Percentiles rank a stretch among this genome's conserved stretches.
Conservation (phyloP, 2,113 vertebrate species). For the Psilopogon haemacephalus region DNA sequence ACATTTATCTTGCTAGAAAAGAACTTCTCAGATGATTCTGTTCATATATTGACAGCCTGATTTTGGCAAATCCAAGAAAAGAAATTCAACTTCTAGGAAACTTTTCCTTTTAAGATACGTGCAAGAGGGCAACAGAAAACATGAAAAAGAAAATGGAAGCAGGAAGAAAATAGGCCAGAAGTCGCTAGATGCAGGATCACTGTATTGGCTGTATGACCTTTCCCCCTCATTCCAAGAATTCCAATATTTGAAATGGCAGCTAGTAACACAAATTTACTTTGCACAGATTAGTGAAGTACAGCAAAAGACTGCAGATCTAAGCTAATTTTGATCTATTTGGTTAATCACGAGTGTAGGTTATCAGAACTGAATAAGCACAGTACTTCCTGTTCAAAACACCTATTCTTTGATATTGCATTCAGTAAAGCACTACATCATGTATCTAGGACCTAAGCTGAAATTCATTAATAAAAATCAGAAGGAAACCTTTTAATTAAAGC, state of each 20-base stretch:
- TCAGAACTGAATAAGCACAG: neutral
- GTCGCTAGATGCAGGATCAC: neutral
- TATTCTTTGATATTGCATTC: slow-evolving; percentile 44
- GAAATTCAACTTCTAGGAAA: neutral
- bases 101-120: neutral
- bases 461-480: slow-evolving; percentile 49
- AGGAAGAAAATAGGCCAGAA: neutral
- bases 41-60: neutral
- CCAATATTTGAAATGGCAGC: neutral
- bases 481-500: slow-evolving; percentile 47
- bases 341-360: slow-evolving; percentile 21
- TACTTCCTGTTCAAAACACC: slow-evolving; percentile 10
- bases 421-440: slow-evolving; percentile 10
- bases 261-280: slow-evolving; percentile 17
- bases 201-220: neutral
- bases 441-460: slow-evolving; percentile 26
- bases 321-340: neutral
- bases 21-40: neutral
- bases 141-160: neutral
- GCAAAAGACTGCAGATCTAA: neutral
- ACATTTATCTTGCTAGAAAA: slow-evolving; percentile 19
- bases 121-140: neutral
- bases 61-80: neutral
- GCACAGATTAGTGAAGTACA: neutral
- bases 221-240: neutral